These are phyloP conservation scores for Cyrtorhinus lividipennis DNA, from an alignment of 1,140 invertebrate genomes.

Conservation along the genomic window DNA sequence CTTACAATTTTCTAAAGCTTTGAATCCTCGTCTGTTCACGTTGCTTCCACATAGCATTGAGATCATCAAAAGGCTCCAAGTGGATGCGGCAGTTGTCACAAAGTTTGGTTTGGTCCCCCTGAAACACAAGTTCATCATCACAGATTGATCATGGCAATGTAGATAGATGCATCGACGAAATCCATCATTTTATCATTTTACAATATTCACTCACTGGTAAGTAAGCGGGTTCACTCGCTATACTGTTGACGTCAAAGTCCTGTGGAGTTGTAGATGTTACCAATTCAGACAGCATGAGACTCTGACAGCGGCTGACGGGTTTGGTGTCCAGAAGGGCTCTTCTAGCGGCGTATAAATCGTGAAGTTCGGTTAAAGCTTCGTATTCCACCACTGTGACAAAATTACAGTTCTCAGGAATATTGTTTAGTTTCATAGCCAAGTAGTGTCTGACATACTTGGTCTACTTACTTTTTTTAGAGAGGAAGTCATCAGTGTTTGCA, in stretches of 20 bases:
- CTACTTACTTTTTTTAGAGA: constrained; percentile 29
- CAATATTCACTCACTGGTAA: constrained; percentile 22
- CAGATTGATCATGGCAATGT: neutral
- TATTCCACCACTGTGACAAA: constrained; percentile 35
- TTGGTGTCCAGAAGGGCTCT: constrained; percentile 28
- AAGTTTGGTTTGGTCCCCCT: constrained; percentile 32
- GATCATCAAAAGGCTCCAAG: constrained; percentile 25
- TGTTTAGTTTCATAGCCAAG: no score
- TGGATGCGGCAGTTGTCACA: constrained; percentile 58
- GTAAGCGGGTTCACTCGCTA: constrained; percentile 62
- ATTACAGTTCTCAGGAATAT: constrained; percentile 19
- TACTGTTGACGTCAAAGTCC: constrained; percentile 39
- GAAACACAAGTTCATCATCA: neutral
- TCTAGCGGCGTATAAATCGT: constrained; percentile 49
- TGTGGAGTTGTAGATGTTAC: constrained; percentile 29
- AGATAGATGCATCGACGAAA: neutral
- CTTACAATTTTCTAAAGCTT: constrained; percentile 16
- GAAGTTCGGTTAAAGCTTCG: constrained; percentile 48
- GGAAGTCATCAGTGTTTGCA: constrained; percentile 16
- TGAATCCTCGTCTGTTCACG: constrained; percentile 13
- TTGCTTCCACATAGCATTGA: constrained; percentile 6
- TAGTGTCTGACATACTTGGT: no score
- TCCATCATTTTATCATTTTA: no score
- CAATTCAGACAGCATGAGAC: constrained; percentile 52
- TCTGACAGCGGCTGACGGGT: constrained; percentile 42